Evolutionary conservation across 2,888 invertebrate genomes (phyloP), one percentile per base, ranked within the genome.

Genomic region (Zaprionus bogoriensis): DNA sequence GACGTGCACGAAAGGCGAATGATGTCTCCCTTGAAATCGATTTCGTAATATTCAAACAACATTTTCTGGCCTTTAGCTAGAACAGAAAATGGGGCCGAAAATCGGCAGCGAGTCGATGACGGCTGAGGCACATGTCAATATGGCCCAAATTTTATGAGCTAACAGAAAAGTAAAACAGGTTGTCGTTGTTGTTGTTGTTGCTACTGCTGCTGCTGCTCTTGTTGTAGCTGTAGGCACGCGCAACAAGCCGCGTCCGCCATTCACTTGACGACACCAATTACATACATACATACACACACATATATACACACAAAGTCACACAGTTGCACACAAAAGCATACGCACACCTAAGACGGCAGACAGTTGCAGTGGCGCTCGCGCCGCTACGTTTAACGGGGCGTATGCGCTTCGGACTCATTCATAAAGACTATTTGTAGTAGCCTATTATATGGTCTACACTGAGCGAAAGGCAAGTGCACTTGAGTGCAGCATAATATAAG

Each of bases 41-140:
- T 71, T 60, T 54, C 46, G 53, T 71, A 66, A 69, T 66, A 50
- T 19, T 57, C 41, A 25, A 39, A 50, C 39, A 54, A 64, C 77
- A 54, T 74, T 64, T 62, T 54, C 46, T 63, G 70, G 63, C 58
- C 66, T 70, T 51, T 59, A n/a, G 53, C 60, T 51, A 76, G 83
- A 83, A 46, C 12, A 45, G 12, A 17, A 69, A 84, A 81, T 63
- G 62, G 52, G 63, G 78, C 57, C 77, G 75, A 54, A 67, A 62
- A 61, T 62, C 66, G 80, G 76, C 79, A 73, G 64, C 73, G 44
- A 30, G 47, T 32, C 55, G 67, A 36, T 53, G 48, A 19, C 44
- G 59, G 20, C 66, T 48, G 39, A 27, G 84, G 71, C 81, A 79
- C 80, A 85, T 82, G 83, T 80, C 80, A 79, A 85, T 70, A 82